These are phyloP conservation scores for Riptortus pedestris DNA, from an alignment of 1,140 invertebrate species.

Conservation along the genomic window DNA sequence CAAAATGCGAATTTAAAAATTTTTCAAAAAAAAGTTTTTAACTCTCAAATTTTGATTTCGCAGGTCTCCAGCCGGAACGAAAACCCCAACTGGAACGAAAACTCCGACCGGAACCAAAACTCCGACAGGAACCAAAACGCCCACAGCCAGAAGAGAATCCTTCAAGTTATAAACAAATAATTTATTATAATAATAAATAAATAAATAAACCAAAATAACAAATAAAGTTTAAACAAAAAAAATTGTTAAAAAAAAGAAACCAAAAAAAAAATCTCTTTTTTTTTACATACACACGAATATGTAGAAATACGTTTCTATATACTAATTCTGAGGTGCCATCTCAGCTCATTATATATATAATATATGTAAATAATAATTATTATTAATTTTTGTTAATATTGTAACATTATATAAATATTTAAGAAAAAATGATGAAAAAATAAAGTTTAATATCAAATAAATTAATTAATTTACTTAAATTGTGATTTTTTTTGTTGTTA, in stretches of 20 bases:
- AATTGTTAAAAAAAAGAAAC: background rate
- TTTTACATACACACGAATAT: background rate
- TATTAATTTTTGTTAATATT: slow-evolving; percentile 9
- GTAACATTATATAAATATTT: background rate
- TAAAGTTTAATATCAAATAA: slow-evolving; percentile 14
- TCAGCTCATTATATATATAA: background rate
- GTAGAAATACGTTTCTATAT: background rate
- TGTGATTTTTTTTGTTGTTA: too few species aligned
- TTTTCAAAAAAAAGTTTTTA: too few species aligned
- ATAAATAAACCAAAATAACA: background rate
- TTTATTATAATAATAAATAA: background rate
- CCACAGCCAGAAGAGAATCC: slow-evolving; percentile 6
- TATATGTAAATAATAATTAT: background rate
- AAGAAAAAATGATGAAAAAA: background rate
- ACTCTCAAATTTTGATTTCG: too few species aligned
- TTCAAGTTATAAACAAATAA: background rate
- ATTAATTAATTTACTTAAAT: slow-evolving; percentile 11
- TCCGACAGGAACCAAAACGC: slow-evolving; percentile 2
- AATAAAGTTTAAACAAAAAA: background rate
- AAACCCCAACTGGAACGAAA: background rate
- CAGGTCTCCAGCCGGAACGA: background rate
- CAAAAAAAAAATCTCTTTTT: background rate
- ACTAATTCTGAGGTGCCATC: slow-evolving; percentile 1
- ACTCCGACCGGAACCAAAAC: background rate
- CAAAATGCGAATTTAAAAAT: too few species aligned